Conservation (phyloP, 2,113 vertebrate genomes). For the Leucosticte australis region DNA sequence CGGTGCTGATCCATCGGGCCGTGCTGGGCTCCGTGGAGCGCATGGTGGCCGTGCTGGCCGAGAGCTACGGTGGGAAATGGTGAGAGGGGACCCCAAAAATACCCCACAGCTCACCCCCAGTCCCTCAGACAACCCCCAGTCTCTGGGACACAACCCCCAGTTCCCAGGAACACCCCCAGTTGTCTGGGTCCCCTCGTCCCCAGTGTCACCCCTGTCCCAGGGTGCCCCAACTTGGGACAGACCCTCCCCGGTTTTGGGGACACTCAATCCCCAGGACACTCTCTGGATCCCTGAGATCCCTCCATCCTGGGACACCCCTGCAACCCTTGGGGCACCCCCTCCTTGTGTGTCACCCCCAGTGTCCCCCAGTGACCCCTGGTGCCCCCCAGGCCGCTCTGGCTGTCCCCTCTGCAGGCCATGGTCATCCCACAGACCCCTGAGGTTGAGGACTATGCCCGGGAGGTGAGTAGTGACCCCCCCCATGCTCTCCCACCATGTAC, state of each 20-base stretch:
- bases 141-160: no score
- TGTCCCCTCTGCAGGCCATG: conserved; percentile 86
- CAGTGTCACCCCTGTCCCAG: neutral
- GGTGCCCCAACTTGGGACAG: neutral
- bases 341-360: neutral
- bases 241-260: neutral
- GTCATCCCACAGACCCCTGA: conserved; percentile 82
- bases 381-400: conserved; percentile 85
- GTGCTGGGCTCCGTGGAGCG: conserved; percentile 91
- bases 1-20: conserved; percentile 89
- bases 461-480: conserved; percentile 70
- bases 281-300: neutral
- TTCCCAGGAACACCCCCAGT: neutral
- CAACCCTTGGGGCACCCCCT: neutral
- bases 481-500: neutral
- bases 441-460: conserved; percentile 76
- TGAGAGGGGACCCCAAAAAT: conserved; percentile 45
- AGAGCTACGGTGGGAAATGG: conserved; percentile 89
- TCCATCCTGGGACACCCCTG: neutral
- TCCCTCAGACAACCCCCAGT: neutral
- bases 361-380: neutral
- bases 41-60: conserved; percentile 87
- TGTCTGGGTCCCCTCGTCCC: neutral
- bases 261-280: neutral
- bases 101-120: neutral